Percentiles rank a stretch among this genome's conserved stretches.
phyloP scores from a whole-genome alignment of 2,113 vertebrate species.

The Percopsis transmontana region DNA sequence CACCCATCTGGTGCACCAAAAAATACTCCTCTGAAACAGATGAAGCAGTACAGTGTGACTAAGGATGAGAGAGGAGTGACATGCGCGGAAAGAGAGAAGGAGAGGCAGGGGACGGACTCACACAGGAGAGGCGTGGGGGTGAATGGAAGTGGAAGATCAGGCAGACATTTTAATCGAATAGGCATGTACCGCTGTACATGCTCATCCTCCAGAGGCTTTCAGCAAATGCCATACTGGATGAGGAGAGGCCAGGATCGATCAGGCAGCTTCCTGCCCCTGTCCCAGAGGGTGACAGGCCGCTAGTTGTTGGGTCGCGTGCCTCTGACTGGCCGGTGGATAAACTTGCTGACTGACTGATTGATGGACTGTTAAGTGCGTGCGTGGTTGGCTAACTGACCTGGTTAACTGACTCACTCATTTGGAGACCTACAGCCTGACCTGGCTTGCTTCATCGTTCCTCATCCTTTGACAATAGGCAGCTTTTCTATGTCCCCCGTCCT shows the following conservation, averaged over 20 bases:
- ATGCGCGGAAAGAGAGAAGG: not conserved
- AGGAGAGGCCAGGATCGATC: conserved; percentile 48
- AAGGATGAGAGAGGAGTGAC: not conserved
- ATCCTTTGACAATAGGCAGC: conserved; percentile 13
- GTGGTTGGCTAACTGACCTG: not conserved
- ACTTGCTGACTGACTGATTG: not conserved
- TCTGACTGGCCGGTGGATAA: not conserved
- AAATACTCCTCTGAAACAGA: not conserved
- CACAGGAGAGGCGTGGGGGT: too few relatives aligned
- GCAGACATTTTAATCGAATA: conserved; percentile 51
- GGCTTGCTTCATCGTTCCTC: not conserved
- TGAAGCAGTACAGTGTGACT: too few relatives aligned
- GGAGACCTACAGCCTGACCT: not conserved
- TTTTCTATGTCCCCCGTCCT: conserved; percentile 8
- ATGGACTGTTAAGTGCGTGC: not conserved
- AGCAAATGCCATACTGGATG: conserved; percentile 51
- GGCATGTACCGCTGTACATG: conserved; percentile 40
- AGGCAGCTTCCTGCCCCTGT: not conserved
- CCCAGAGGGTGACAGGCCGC: conserved; percentile 11
- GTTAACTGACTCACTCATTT: conserved; percentile 24
- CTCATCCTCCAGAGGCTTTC: conserved; percentile 41
- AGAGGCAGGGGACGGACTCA: not conserved
- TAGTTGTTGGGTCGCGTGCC: not conserved
- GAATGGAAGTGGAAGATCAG: conserved; percentile 18
- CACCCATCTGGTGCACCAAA: not conserved